Evolutionary conservation across 1,140 invertebrate species (phyloP).

Genomic region (Drosophila pectinifera): DNA sequence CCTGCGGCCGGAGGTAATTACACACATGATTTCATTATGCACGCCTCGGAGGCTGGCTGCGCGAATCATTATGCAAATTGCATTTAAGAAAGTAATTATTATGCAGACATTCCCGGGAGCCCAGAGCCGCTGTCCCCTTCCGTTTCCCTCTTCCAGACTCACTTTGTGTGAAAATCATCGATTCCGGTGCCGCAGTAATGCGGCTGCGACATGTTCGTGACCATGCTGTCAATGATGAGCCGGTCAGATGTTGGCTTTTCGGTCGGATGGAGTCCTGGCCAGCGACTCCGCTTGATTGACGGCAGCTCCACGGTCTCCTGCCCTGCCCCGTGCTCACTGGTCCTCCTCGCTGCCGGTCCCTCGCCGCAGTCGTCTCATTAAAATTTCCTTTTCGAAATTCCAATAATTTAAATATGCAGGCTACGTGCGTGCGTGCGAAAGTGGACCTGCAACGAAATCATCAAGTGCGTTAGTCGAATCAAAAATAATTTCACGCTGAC

Average conservation of each 20-base stretch:
- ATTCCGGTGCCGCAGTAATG: conserved; percentile 80
- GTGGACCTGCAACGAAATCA: conserved; percentile 59
- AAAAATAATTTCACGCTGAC: conserved; percentile 15
- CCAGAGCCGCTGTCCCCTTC: no score
- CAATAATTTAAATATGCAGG: conserved; percentile 57
- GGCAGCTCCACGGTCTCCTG: conserved; percentile 14
- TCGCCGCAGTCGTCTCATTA: conserved; percentile 62
- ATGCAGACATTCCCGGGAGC: conserved; percentile 50
- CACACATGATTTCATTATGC: conserved; percentile 64
- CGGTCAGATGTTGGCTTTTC: conserved; percentile 25
- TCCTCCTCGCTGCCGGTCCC: background rate
- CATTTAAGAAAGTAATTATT: conserved; percentile 77
- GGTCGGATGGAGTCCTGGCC: conserved; percentile 12
- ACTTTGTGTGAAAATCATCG: conserved; percentile 84
- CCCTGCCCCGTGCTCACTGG: conserved; percentile 13
- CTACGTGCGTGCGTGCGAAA: conserved; percentile 18
- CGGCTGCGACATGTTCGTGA: conserved; percentile 80
- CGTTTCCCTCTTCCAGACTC: conserved; percentile 31
- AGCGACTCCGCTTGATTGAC: conserved; percentile 28
- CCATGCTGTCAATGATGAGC: conserved; percentile 72
- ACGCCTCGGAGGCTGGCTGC: conserved; percentile 39
- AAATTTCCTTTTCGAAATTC: conserved; percentile 40
- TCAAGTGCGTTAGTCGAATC: conserved; percentile 14
- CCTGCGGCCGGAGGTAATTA: conserved; percentile 54
- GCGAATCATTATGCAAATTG: conserved; percentile 75